Base-by-base conservation (phyloP, 2,113 vertebrate genomes). In the Podarcis raffonei region DNA sequence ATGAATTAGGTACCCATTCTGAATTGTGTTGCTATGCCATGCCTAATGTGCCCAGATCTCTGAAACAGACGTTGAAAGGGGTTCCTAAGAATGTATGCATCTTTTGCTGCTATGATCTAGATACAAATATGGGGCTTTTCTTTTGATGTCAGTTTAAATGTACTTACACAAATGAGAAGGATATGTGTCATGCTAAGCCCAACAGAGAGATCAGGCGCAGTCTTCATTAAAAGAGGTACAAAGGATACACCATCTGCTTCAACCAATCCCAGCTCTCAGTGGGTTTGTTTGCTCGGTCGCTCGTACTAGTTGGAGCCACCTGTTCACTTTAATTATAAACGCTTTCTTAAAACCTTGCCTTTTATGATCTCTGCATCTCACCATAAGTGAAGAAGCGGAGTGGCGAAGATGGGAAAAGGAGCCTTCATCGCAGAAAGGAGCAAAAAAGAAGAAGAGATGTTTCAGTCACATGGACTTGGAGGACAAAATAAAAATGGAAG, bases 281-380 rank as follows among this genome's bases (percentile, higher is more conserved):
- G 92, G 92, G 86, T 96, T 95, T 93, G 92, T 94, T 94, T 95
- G 93, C 93, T 92, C 90, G 6, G 71, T 93, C 66, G 90, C 90
- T 96, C 90, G 83, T 92, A 89, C 90, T 95, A 92, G 92, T 86
- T 92, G 84, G 48, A 91, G 90, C 94, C 94, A 95, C 95, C 95
- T 96, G 94, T 91, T 96, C 94, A 18, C 88, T 93, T 96, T 80
- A 94, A 94, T 96, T 93, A 94, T 84, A 79, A 92, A 71, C 90
- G 84, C 75, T 30, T 91, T 88, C 93, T 88, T 91, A 88, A 95
- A 96, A 42, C 87, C 37, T 87, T 90, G 77, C 12, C 6, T 71
- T 75, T 89, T 88, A 16, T 89, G 68, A 89, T 90, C 89, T 15
- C 82, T 0, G 8, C 0, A 20, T n/a, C 81, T 90, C 92, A 89